Conservation (phyloP, 2,113 vertebrate genomes). For the Phodopus roborovskii region DNA sequence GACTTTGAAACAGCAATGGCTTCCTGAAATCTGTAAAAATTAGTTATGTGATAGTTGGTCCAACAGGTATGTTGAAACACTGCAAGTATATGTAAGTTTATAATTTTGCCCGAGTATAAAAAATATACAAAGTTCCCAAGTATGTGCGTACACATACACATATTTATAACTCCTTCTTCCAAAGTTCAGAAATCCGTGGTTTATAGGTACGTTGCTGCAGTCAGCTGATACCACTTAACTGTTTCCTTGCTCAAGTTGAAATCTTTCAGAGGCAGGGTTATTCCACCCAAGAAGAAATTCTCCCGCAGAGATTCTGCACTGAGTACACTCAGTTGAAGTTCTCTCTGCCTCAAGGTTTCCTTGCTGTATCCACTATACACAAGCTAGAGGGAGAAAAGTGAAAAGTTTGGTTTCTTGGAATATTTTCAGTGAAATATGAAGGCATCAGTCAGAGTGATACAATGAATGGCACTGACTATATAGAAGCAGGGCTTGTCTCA, state of each 20-base stretch:
- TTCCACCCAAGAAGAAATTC: constrained; percentile 96
- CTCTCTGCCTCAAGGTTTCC: constrained; percentile 94
- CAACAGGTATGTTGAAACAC: constrained; percentile 77
- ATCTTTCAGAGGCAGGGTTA: constrained; percentile 95
- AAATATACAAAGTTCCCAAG: constrained; percentile 78
- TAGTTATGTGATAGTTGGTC: constrained; percentile 82
- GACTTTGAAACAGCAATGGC: constrained; percentile 66
- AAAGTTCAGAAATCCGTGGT: constrained; percentile 46
- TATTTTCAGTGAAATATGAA: constrained; percentile 46
- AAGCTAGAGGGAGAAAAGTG: constrained; percentile 86
- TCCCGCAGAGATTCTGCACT: constrained; percentile 97
- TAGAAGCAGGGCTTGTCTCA: background rate
- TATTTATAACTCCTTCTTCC: constrained; percentile 68
- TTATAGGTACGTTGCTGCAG: constrained; percentile 92
- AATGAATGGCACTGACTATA: constrained; percentile 3
- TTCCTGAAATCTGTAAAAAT: constrained; percentile 74
- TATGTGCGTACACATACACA: background rate
- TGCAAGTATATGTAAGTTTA: constrained; percentile 76
- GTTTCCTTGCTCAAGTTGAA: constrained; percentile 98
- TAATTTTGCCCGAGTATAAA: constrained; percentile 84
- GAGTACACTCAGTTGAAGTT: constrained; percentile 96
- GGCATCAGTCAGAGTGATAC: background rate
- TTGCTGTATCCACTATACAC: constrained; percentile 97
- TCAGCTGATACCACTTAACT: constrained; percentile 96
- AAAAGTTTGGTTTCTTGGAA: constrained; percentile 23